Evolutionary conservation across 2,113 vertebrate genomes (phyloP), one percentile per base, ranked within the genome.

Genomic region (Sisor rabdophorus): DNA sequence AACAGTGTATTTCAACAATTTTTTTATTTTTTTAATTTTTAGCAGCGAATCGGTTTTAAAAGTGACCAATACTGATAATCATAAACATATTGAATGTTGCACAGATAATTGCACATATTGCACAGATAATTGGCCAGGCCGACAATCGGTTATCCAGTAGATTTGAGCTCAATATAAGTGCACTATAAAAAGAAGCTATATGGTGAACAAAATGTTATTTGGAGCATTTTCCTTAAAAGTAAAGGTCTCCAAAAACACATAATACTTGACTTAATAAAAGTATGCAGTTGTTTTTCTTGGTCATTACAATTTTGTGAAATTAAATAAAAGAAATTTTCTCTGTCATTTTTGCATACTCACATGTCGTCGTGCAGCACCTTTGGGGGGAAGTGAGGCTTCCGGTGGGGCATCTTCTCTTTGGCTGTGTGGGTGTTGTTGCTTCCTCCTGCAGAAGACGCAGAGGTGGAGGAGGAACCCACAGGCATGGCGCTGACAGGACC

Each of bases 351-450:
- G 17, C 22, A n/a, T 64, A 94, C 97, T 94, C 90, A 99, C 96
- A 93, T 93, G 92, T 96, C 95, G 72, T 95, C 92, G 76, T 93
- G 95, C 84, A 91, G 90, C 88, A 89, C 88, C 93, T 94, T 93
- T 87, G 92, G 91, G 75, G 93, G 87, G 85, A 93, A 92, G 81
- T 93, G 92, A 78, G 93, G 90, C 91, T 93, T 95, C 91, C 95
- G 93, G 83, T 93, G 93, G 89, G 91, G 94, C 86, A 92, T 90
- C 92, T 98, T 99, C 84, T 98, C 96, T 98, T 98, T 99, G 96
- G 97, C 93, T 84, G 92, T 92, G 86, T 94, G 93, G 85, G 93
- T 90, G n/a, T 85, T 84, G 76, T 80, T 86, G 79, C 88, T 87
- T 72, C 84, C 88, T 44, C 85, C 56, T 17, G 88, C 17, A 30